These are phyloP conservation scores for Corythucha ciliata DNA, from an alignment of 2,888 invertebrate genomes.

Conservation along the genomic window DNA sequence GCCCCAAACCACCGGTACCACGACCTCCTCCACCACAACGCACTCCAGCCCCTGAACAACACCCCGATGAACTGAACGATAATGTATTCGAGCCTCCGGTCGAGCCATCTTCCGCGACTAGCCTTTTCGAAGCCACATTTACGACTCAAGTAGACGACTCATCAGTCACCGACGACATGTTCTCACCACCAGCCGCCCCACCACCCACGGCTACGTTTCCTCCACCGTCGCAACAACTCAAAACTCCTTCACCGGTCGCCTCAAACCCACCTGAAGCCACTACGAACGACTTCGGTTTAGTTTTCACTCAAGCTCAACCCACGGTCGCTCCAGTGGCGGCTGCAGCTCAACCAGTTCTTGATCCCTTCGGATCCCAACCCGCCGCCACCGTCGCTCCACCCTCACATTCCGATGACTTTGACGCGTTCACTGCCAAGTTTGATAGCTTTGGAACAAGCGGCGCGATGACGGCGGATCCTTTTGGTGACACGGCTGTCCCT, in stretches of 20 bases:
- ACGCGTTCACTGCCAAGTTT: conserved; percentile 83
- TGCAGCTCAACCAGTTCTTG: conserved; percentile 33
- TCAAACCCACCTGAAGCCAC: no score
- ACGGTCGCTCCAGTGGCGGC: conserved; percentile 26
- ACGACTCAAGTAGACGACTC: conserved; percentile 3
- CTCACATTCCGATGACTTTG: conserved; percentile 53
- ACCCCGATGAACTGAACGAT: conserved; percentile 3
- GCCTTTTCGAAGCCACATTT: no score
- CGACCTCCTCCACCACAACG: conserved; percentile 33
- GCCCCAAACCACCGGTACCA: conserved; percentile 31
- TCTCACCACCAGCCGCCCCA: conserved; percentile 15
- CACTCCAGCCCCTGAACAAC: conserved; percentile 31
- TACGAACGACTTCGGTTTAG: no score
- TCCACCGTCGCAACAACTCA: conserved; percentile 22
- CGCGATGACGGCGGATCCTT: conserved; percentile 25
- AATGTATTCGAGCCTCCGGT: conserved; percentile 7
- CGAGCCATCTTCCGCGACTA: conserved; percentile 2
- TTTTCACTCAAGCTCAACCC: no score
- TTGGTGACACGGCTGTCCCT: conserved; percentile 1
- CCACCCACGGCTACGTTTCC: conserved; percentile 3
- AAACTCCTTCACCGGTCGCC: no score
- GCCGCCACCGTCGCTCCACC: conserved; percentile 16
- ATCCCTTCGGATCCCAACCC: conserved; percentile 28
- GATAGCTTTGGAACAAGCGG: conserved; percentile 56
- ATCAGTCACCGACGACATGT: not conserved